Evolutionary conservation across 2,888 invertebrate species (phyloP), one percentile per base, ranked within the genome.

Genomic region (Dendrolimus pini): DNA sequence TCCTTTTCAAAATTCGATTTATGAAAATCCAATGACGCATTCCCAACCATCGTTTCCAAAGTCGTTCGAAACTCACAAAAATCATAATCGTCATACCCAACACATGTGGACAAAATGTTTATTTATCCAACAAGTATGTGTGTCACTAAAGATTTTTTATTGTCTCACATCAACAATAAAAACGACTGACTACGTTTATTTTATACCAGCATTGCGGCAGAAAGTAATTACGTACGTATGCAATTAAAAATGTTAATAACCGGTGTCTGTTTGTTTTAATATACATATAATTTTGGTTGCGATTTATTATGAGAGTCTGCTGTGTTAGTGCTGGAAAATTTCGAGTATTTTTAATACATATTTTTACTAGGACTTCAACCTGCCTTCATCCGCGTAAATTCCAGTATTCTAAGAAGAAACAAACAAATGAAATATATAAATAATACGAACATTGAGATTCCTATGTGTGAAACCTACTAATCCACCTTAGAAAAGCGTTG

Each of bases 61-160:
- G 9, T 47, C 47, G 12, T 47, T 47, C 47, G 47, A 47, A 47
- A 47, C 47, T 30, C 30, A 30, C 30, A 30, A 47, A 47, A 47
- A 47, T 47, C 47, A 9, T 47, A 30, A 30, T 30, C 30, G 30
- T 47, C 12, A 47, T 12, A 47, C 47, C 47, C 2, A 47, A 56
- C 70, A 80, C 83, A 83, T 77, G 82, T 80, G 79, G 66, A 65
- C 41, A 67, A 59, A 66, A 60, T 82, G 78, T 85, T 86, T 87
- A 77, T 88, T 87, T 78, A 76, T 77, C 63, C 70, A 72, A 68
- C 79, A 78, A 80, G 83, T 82, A 81, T 82, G 74, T 69, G 75
- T 82, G 86, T 87, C 86, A 82, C 85, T 82, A 81, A 74, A 74
- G 77, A 67, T 69, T 74, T 83, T 86, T 87, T 83, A 86, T 87